These are phyloP conservation scores for Drosophila seguyi DNA, from an alignment of 1,140 invertebrate species.

Conservation along the genomic window DNA sequence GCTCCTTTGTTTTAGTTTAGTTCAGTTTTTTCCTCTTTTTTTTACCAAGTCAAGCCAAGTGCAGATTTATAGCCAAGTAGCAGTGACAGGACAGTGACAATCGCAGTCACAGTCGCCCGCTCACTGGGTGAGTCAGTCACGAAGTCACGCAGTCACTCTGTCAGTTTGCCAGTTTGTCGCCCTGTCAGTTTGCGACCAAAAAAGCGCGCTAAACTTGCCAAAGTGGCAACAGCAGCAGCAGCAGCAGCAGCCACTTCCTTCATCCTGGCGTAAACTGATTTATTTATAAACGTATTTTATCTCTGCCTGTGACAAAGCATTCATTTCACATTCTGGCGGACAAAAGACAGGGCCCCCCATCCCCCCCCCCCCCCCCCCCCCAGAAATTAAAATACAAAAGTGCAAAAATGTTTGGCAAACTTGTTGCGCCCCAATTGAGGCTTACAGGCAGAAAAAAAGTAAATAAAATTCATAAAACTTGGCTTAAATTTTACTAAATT, in stretches of 20 bases:
- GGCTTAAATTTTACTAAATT: background rate
- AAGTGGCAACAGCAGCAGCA: constrained; percentile 29
- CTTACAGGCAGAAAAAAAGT: constrained; percentile 10
- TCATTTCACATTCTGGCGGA: constrained; percentile 60
- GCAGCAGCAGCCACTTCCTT: constrained; percentile 55
- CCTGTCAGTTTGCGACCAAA: constrained; percentile 14
- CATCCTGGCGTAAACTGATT: constrained; percentile 75
- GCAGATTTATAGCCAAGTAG: constrained; percentile 43
- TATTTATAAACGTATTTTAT: constrained; percentile 81
- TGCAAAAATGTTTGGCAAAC: constrained; percentile 76
- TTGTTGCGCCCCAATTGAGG: constrained; percentile 57
- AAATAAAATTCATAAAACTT: too few relatives aligned
- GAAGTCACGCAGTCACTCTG: constrained; percentile 32
- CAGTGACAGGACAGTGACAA: constrained; percentile 53
- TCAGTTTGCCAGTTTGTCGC: constrained; percentile 20
- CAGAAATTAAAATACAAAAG: constrained; percentile 68
- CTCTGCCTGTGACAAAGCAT: constrained; percentile 65
- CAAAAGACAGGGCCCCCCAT: constrained; percentile 41
- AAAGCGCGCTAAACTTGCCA: constrained; percentile 43
- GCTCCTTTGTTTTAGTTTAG: background rate
- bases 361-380: too few relatives aligned
- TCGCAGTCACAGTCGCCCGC: constrained; percentile 53
- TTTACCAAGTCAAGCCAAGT: constrained; percentile 20
- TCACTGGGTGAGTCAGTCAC: constrained; percentile 39
- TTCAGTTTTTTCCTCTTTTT: background rate